phyloP scores from a whole-genome alignment of 2,888 invertebrate genomes.

The Drosophila anomalata region DNA sequence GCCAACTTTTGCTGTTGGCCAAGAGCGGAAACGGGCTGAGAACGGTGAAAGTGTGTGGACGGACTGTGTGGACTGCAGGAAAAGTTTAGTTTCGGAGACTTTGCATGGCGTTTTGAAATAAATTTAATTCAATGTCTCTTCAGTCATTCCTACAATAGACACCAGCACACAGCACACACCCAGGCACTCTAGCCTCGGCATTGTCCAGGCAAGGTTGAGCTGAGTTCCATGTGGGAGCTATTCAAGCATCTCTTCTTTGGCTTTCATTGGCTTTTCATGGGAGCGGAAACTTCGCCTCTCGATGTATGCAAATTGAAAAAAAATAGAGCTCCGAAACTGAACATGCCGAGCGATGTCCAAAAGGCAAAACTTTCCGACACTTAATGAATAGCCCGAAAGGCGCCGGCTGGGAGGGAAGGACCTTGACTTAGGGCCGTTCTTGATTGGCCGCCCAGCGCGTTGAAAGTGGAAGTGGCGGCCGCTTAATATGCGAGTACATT shows the following conservation, averaged over 20 bases:
- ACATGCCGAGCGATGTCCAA: constrained; percentile 66
- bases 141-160: constrained; percentile 73
- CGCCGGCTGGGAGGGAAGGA: not conserved
- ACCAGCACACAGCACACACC: constrained; percentile 25
- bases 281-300: constrained; percentile 31
- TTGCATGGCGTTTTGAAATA: constrained; percentile 70
- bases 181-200: constrained; percentile 26
- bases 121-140: constrained; percentile 79
- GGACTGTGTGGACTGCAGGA: not conserved
- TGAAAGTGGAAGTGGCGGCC: constrained; percentile 54
- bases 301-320: constrained; percentile 67
- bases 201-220: constrained; percentile 69
- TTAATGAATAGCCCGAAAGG: constrained; percentile 64
- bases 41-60: not conserved
- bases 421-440: constrained; percentile 35
- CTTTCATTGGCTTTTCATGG: constrained; percentile 63
- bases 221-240: constrained; percentile 62
- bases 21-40: constrained; percentile 22
- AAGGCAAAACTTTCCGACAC: constrained; percentile 76
- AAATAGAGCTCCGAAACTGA: constrained; percentile 25
- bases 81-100: constrained; percentile 37
- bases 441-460: constrained; percentile 37
- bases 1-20: constrained; percentile 48
- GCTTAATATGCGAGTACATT: constrained; percentile 65
- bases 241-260: constrained; percentile 56